Conservation (phyloP, 2,888 invertebrate genomes). For the Augochlorella aurata region DNA sequence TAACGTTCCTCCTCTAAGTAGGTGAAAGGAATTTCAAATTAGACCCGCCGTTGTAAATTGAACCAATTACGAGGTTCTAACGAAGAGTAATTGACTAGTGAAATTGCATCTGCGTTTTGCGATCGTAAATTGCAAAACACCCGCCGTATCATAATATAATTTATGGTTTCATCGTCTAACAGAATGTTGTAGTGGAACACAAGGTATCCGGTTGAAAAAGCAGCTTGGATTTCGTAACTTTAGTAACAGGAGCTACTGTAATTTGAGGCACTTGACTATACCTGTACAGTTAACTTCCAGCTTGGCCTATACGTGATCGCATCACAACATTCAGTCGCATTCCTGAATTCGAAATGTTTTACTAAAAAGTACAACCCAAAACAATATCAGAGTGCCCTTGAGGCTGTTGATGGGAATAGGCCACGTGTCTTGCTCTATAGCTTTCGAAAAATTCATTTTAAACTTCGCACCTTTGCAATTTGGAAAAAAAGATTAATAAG, state of each 20-base stretch:
- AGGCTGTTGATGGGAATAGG: too few species aligned
- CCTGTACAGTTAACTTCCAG: slow-evolving; percentile 49
- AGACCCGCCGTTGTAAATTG: not conserved
- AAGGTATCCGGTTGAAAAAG: slow-evolving; percentile 8
- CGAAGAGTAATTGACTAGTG: slow-evolving; percentile 15
- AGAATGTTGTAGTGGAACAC: slow-evolving; percentile 5
- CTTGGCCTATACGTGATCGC: slow-evolving; percentile 27
- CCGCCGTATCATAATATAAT: slow-evolving; percentile 24
- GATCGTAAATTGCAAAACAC: slow-evolving; percentile 18
- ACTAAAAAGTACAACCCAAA: too few species aligned
- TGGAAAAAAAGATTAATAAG: too few species aligned
- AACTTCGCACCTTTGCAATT: too few species aligned
- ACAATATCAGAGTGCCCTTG: too few species aligned
- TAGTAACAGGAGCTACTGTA: slow-evolving; percentile 44
- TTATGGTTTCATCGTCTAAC: slow-evolving; percentile 29
- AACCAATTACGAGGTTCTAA: not conserved
- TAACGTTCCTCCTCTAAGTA: not conserved
- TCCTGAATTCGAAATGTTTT: too few species aligned
- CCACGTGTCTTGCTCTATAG: too few species aligned
- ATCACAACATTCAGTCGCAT: too few species aligned
- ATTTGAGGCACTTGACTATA: slow-evolving; percentile 42
- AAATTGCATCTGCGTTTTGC: not conserved
- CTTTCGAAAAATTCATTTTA: too few species aligned
- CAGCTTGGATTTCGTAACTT: slow-evolving; percentile 51
- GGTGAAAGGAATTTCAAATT: slow-evolving; percentile 5